These are phyloP conservation scores for Porites evermanni DNA, from an alignment of 92 coral and sea anemone genomes.

Conservation along the genomic window DNA sequence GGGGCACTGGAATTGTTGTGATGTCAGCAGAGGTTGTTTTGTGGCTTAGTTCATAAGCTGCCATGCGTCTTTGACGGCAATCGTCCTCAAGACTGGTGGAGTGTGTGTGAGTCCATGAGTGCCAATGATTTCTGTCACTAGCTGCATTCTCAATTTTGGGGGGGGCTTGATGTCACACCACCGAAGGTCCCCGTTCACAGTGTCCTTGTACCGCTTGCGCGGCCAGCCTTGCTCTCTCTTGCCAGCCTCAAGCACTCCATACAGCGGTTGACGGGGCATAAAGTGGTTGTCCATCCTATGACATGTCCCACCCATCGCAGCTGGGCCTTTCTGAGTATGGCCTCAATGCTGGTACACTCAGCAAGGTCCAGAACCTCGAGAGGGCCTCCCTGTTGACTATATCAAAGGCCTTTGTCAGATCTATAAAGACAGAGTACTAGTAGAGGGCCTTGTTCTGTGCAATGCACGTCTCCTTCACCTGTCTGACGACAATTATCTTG, in stretches of 20 bases:
- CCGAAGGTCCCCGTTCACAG: constrained; percentile 40
- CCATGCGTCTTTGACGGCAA: constrained; percentile 29
- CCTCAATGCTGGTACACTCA: constrained; percentile 18
- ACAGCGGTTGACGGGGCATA: constrained; percentile 29
- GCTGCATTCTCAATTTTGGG: too few relatives aligned
- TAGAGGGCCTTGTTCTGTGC: too few relatives aligned
- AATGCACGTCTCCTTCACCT: too few relatives aligned
- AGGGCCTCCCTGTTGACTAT: too few relatives aligned
- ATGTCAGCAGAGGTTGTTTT: constrained; percentile 19
- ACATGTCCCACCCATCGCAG: constrained; percentile 52
- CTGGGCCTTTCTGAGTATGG: constrained; percentile 4
- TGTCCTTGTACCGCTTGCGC: constrained; percentile 1
- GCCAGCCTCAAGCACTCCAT: constrained; percentile 41
- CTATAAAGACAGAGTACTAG: too few relatives aligned
- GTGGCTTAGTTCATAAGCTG: constrained; percentile 44
- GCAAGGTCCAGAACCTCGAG: constrained; percentile 16
- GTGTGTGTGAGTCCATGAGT: constrained; percentile 22
- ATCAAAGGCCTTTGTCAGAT: too few relatives aligned
- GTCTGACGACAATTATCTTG: too few relatives aligned
- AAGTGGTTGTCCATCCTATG: constrained; percentile 44
- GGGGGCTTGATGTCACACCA: constrained; percentile 11
- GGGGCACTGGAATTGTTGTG: constrained; percentile 1
- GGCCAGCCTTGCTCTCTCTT: constrained; percentile 49
- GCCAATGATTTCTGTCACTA: too few relatives aligned
- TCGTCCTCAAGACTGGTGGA: constrained; percentile 35